Conservation (phyloP, 2,797 vertebrate species). For the Poeciliopsis turneri region DNA sequence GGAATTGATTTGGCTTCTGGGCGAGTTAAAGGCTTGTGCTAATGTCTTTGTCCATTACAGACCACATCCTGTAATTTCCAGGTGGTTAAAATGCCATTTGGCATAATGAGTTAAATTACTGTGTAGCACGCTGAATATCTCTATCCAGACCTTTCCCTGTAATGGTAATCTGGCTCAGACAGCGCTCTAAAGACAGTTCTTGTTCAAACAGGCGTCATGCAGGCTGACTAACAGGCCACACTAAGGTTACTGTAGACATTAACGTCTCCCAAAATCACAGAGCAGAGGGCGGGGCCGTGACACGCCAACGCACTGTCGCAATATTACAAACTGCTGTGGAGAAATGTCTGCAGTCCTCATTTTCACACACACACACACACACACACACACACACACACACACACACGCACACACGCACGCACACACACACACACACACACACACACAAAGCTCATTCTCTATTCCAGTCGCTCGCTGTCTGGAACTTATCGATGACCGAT, state of each 20-base stretch:
- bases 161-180: constrained; percentile 20
- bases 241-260: constrained; percentile 3
- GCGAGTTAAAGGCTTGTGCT: constrained; percentile 5
- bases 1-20: constrained; percentile 7
- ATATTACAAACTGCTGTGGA: constrained; percentile 21
- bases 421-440: constrained; percentile 4
- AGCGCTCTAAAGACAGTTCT: constrained; percentile 12
- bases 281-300: constrained; percentile 28
- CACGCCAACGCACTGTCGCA: constrained; percentile 32
- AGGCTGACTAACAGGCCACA: constrained; percentile 5
- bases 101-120: constrained; percentile 28
- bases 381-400: too few relatives aligned
- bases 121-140: constrained; percentile 16
- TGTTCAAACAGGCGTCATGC: constrained; percentile 11
- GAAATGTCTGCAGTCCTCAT: constrained; percentile 33
- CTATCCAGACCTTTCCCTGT: constrained; percentile 10
- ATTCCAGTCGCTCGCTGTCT: constrained; percentile 66
- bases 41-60: constrained; percentile 15
- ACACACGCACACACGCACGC: neutral
- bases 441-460: constrained; percentile 53
- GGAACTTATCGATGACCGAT: constrained; percentile 74
- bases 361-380: constrained; percentile 13
- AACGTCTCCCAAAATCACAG: constrained; percentile 28
- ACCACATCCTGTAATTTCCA: constrained; percentile 29
- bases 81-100: constrained; percentile 29